phyloP scores from a whole-genome alignment of 2,113 vertebrate genomes.

The Taxidea taxus region DNA sequence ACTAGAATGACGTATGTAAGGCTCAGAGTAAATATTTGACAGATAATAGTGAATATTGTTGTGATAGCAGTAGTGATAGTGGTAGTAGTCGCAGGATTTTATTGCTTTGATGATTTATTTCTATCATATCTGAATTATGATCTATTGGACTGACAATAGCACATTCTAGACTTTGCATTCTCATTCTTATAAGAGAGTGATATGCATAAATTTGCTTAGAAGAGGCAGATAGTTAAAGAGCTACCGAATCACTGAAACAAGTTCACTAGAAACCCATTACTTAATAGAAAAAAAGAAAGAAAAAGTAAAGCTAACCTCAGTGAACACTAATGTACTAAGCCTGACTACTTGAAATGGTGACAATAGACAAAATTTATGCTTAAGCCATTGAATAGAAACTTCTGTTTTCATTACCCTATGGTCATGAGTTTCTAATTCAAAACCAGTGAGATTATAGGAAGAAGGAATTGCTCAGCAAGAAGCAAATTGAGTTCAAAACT shows the following conservation, averaged over 20 bases:
- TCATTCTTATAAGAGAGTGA: not conserved
- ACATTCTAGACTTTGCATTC: not conserved
- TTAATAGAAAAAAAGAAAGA: not conserved
- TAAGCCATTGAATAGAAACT: not conserved
- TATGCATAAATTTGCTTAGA: not conserved
- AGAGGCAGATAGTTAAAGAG: not conserved
- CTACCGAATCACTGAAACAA: not conserved
- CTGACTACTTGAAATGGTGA: not conserved
- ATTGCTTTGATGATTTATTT: not conserved
- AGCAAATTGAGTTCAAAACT: not conserved
- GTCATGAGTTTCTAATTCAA: slow-evolving; percentile 16
- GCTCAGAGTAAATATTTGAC: not conserved
- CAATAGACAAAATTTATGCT: not conserved
- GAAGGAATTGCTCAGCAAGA: not conserved
- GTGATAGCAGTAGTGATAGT: not conserved
- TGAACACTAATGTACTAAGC: not conserved
- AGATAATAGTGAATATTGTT: not conserved
- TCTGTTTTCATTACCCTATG: not conserved
- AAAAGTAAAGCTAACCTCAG: not conserved
- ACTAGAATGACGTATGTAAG: not conserved
- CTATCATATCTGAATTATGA: not conserved
- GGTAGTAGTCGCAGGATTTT: not conserved
- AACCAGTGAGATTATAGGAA: not conserved
- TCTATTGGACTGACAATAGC: not conserved
- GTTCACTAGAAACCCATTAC: not conserved